Base-by-base conservation (phyloP, 2,888 invertebrate genomes). In the Aplocera efformata region DNA sequence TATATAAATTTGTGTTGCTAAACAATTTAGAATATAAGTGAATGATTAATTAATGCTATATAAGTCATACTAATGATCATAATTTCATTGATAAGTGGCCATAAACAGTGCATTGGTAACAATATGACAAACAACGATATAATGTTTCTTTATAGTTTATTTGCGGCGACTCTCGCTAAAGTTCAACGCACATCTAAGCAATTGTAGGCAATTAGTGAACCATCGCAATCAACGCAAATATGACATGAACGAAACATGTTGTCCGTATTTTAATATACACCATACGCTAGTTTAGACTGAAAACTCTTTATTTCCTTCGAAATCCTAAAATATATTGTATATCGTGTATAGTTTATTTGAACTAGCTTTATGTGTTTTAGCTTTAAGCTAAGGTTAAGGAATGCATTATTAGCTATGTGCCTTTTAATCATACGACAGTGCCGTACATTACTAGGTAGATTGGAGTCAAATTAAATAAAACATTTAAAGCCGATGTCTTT, bases 101-200 rank as follows among this genome's bases (percentile, higher is more conserved):
- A 58, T 68, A 53, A 67, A 60, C 57, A 60, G 58, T 59, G 51
- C 60, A 60, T 60, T 64, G 58, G 58, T 60, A 58, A 57, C n/a
- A n/a, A n/a, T n/a, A n/a, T n/a, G n/a, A n/a, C 49, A 58, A 45
- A 47, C 57, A 53, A 55, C 34, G 43, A 42, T 56, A 57, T 58
- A 54, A 60, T 67, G 60, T 50, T 46, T 50, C 48, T 50, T 41
- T 28, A 26, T 43, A 13, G 44, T 71, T 72, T 63, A 66, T 77
- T 73, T 71, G 73, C 67, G 67, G 66, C 67, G 64, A 50, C 58
- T 58, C 61, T 59, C 49, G 58, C 56, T 67, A 63, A 80, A 71
- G 86, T 86, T 86, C 83, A 85, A 83, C 73, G 85, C 77, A 74
- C 86, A 86, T 79, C 68, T 82, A 63, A 72, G 67, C 68, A 86